These are phyloP conservation scores for Panthera tigris DNA, from an alignment of 2,113 vertebrate genomes.

Conservation along the genomic window DNA sequence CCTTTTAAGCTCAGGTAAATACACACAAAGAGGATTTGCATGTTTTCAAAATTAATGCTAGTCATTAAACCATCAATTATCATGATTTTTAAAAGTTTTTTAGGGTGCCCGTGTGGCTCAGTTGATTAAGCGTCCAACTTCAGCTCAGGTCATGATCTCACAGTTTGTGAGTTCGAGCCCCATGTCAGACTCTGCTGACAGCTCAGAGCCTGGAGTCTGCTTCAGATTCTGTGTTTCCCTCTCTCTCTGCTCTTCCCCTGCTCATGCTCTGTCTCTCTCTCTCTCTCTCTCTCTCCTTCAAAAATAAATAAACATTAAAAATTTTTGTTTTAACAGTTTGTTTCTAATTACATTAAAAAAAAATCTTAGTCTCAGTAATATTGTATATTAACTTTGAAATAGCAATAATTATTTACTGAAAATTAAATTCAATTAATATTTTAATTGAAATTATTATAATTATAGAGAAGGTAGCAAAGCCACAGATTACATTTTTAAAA, in stretches of 20 bases:
- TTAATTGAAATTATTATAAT: neutral
- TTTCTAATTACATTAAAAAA: constrained; percentile 5
- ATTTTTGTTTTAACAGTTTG: neutral
- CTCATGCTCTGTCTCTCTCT: too few species aligned
- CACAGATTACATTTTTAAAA: neutral
- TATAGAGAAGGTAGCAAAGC: neutral
- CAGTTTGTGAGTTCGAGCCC: too few species aligned
- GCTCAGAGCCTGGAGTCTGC: too few species aligned
- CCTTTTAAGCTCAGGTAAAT: constrained; percentile 78
- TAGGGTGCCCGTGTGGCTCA: too few species aligned
- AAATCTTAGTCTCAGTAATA: neutral
- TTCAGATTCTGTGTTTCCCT: too few species aligned
- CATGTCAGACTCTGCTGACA: too few species aligned
- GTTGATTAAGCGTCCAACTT: too few species aligned
- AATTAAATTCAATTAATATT: neutral
- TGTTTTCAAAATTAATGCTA: constrained; percentile 50
- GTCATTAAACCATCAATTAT: constrained; percentile 46
- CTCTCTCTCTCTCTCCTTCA: too few species aligned
- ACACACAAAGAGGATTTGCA: constrained; percentile 43
- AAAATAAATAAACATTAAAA: too few species aligned
- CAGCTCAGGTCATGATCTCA: too few species aligned
- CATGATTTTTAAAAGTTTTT: neutral
- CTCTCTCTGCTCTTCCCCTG: too few species aligned
- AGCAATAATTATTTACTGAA: neutral
- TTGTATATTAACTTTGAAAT: neutral